Conservation (phyloP, 2,113 vertebrate genomes). For the Ailurus styani region DNA sequence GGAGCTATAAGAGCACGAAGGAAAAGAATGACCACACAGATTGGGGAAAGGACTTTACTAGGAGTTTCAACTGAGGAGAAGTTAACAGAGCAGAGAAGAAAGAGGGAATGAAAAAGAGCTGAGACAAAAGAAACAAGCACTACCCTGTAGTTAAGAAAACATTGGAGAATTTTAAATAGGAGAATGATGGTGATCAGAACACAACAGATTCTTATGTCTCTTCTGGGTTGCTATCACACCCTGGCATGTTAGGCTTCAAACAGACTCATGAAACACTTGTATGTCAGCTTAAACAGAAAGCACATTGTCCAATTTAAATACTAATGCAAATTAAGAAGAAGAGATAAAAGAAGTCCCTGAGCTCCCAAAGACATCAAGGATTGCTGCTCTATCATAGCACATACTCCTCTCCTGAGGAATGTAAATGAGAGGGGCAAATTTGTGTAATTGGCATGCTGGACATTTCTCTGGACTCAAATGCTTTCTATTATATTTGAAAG, state of each 20-base stretch:
- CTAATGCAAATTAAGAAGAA: conserved; percentile 33
- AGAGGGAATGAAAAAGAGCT: background rate
- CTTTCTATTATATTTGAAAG: conserved; percentile 30
- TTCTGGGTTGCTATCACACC: conserved; percentile 18
- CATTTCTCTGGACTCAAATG: background rate
- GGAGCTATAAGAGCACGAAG: background rate
- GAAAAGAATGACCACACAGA: background rate
- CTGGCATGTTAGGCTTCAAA: conserved; percentile 33
- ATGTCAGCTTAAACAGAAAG: conserved; percentile 48
- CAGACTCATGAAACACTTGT: conserved; percentile 41
- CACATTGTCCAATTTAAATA: conserved; percentile 15
- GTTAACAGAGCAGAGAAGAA: background rate
- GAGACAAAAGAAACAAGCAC: background rate
- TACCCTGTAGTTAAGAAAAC: background rate
- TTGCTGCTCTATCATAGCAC: background rate
- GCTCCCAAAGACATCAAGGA: background rate
- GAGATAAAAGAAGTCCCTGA: background rate
- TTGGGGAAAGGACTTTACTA: background rate
- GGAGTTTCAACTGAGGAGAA: background rate
- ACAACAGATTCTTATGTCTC: background rate
- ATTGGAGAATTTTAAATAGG: background rate
- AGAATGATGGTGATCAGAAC: background rate
- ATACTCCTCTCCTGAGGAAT: background rate
- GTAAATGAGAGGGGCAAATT: background rate
- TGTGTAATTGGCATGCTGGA: background rate